Conservation (phyloP, 1,140 invertebrate genomes). For the Drosophila baimaii region DNA sequence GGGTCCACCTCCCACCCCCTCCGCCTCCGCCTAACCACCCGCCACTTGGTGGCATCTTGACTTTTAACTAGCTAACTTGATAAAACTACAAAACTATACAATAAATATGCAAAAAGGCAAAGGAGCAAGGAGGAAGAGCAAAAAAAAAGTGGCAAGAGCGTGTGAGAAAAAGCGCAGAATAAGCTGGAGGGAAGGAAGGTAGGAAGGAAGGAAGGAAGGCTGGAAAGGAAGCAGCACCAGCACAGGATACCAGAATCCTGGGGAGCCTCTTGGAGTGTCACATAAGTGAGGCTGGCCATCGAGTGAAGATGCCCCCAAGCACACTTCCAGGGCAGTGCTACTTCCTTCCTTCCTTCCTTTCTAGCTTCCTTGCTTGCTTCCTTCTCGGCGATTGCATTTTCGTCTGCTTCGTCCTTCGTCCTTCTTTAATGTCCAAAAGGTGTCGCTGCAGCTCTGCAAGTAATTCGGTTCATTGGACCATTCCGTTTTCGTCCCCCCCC, state of each 20-base stretch:
- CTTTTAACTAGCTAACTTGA: slow-evolving; percentile 82
- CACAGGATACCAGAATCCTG: slow-evolving; percentile 17
- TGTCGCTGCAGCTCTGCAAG: slow-evolving; percentile 54
- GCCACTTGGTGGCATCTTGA: slow-evolving; percentile 71
- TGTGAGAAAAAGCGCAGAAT: slow-evolving; percentile 12
- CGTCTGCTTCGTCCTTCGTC: slow-evolving; percentile 12
- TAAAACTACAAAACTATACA: slow-evolving; percentile 82
- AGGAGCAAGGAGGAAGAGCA: not conserved
- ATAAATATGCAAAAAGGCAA: slow-evolving; percentile 72
- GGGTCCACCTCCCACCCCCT: no score
- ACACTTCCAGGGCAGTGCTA: slow-evolving; percentile 9
- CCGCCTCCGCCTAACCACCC: no score
- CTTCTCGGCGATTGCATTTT: not conserved
- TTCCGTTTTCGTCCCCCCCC: not conserved
- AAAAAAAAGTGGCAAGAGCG: slow-evolving; percentile 3
- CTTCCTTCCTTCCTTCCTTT: slow-evolving; percentile 7
- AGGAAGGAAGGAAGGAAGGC: not conserved
- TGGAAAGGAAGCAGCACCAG: not conserved
- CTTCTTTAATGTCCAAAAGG: slow-evolving; percentile 41
- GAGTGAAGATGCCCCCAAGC: slow-evolving; percentile 44
- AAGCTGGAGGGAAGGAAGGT: not conserved
- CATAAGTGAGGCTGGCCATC: slow-evolving; percentile 49
- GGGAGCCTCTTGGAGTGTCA: slow-evolving; percentile 16
- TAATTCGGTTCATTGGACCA: slow-evolving; percentile 50
- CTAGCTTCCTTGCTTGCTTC: slow-evolving; percentile 13